Evolutionary conservation across 2,797 vertebrate genomes (phyloP), one percentile per base, ranked within the genome.

Genomic region (Crenichthys baileyi): DNA sequence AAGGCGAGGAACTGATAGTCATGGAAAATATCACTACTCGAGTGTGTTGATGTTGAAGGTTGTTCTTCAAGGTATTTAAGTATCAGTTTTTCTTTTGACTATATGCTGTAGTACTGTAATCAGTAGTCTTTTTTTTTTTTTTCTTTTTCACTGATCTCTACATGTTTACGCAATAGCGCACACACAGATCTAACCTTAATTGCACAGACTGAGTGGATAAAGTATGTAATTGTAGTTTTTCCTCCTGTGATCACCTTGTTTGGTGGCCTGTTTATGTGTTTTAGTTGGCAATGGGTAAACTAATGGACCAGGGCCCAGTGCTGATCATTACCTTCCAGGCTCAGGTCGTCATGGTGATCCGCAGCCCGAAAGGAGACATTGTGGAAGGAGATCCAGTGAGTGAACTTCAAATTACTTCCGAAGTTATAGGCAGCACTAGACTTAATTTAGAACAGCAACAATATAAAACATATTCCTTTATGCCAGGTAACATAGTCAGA

Each of bases 221-320:
- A 31, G 5, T 61, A 15, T 63, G 29, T 16, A 6, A 36, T 65
- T 18, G 16, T 4, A 13, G 44, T 20, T 44, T 20, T 44, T 73
- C n/a, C 36, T 44, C 9, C 41, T n/a, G 22, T 46, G 16, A 46
- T 56, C 29, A 0, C 12, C 5, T 31, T 3, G 3, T 51, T 26
- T 53, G 71, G 5, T 48, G 67, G 67, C 78, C 16, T 83, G 7
- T 71, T 9, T 11, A 31, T 82, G 82, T 87, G 24, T 72, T 67
- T 0, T 90, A 99, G 97, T 91, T 99, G 65, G 96, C 97, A 0
- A 97, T 98, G 98, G 97, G 97, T 58, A 98, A 99, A 93, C 97
- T 98, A 95, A 99, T 99, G 97, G 97, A 99, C 83, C 97, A 98
- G 88, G 97, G 97, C 2, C 97, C 97, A 0, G 97, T 99, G 65